Evolutionary conservation across 2,888 invertebrate genomes (phyloP).

Genomic region (Caenorhabditis angaria): DNA sequence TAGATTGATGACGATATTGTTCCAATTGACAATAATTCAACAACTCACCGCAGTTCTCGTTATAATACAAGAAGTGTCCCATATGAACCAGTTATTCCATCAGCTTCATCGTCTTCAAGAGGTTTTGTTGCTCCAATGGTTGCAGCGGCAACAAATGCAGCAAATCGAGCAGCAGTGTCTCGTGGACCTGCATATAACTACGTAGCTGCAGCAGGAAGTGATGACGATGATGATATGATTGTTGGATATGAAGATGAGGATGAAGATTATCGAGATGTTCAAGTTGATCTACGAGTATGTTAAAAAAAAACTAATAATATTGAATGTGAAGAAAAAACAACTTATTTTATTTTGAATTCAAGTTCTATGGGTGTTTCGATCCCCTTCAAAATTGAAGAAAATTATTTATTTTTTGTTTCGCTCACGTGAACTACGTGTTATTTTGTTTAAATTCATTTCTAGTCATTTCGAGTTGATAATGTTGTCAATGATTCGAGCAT

Average conservation of each 20-base stretch:
- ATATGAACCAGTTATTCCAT: neutral
- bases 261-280: conserved; percentile 10
- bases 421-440: neutral
- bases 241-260: conserved; percentile 20
- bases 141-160: neutral
- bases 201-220: conserved; percentile 12
- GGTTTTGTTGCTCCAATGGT: neutral
- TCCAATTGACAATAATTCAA: conserved; percentile 9
- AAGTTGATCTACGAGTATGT: conserved; percentile 3
- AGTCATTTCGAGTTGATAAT: neutral
- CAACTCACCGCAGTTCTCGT: neutral
- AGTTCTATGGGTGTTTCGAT: neutral
- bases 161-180: neutral
- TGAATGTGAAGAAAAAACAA: neutral
- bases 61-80: neutral
- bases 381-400: too few relatives aligned
- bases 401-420: too few relatives aligned
- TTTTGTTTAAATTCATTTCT: neutral
- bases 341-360: neutral
- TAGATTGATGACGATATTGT: conserved; percentile 17
- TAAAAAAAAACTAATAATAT: neutral
- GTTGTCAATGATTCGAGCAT: neutral
- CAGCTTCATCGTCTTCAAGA: neutral
- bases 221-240: conserved; percentile 28
- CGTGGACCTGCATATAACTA: neutral